Percentiles rank a stretch among this genome's conserved stretches.
These are phyloP conservation scores for Synaphobranchus kaupii DNA, from an alignment of 2,797 vertebrate species.

Conservation along the genomic window DNA sequence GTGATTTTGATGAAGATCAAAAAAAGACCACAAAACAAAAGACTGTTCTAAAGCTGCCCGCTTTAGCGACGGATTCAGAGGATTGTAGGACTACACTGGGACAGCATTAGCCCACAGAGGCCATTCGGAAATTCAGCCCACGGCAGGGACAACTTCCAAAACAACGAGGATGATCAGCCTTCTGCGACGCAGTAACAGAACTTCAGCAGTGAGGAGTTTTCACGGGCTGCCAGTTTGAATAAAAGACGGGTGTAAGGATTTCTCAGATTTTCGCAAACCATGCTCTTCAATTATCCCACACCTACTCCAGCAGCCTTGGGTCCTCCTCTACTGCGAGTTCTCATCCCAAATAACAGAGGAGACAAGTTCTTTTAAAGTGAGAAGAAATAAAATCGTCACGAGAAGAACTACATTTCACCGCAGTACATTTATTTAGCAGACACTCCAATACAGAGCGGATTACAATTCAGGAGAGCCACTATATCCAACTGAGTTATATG, in stretches of 20 bases:
- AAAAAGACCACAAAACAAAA: not conserved
- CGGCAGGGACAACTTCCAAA: constrained; percentile 25
- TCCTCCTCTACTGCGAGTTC: constrained; percentile 37
- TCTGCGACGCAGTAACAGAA: constrained; percentile 45
- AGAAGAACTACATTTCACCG: not conserved
- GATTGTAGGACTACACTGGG: not conserved
- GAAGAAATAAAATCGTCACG: not conserved
- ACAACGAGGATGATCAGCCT: constrained; percentile 46
- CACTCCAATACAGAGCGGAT: not conserved
- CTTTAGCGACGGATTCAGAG: not conserved
- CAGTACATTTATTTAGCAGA: not conserved
- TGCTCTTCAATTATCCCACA: constrained; percentile 58
- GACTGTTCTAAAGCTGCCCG: not conserved
- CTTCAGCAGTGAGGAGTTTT: constrained; percentile 36
- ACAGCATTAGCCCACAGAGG: not conserved
- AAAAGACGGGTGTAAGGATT: constrained; percentile 51
- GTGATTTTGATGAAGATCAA: not conserved
- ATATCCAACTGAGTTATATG: not conserved
- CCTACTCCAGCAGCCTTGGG: constrained; percentile 36
- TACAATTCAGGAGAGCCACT: not conserved
- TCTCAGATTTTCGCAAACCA: constrained; percentile 42
- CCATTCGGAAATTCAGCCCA: constrained; percentile 47
- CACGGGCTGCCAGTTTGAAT: constrained; percentile 51
- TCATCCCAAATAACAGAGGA: constrained; percentile 44
- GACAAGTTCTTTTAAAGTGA: constrained; percentile 31